Evolutionary conservation across 2,113 vertebrate species (phyloP), one percentile per base, ranked within the genome.

Genomic region (Scophthalmus maximus): DNA sequence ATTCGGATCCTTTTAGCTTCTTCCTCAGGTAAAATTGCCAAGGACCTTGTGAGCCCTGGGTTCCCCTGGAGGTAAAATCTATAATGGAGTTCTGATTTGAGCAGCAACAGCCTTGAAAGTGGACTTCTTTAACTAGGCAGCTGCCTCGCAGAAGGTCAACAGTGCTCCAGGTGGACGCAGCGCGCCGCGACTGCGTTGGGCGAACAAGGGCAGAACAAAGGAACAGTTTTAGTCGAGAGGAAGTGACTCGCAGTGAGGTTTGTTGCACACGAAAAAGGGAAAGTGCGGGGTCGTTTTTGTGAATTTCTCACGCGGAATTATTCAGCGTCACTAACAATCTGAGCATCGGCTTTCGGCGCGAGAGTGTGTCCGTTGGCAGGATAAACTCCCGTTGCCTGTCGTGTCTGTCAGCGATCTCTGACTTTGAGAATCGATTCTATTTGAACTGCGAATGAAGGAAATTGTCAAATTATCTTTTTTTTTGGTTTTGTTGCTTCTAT

Each of bases 1-100:
- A 90, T 79, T 87, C 87, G 77, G 83, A 91, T 91, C 89, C 93
- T 94, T 93, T 93, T 92, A 93, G 90, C 90, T 94, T 93, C 90
- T 92, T 93, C 92, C 90, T 90, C 91, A 93, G 91, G 90, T 93
- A 93, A 93, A 92, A 93, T 92, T 94, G 93, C 88, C 88, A 93
- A 93, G 90, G 91, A 92, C 90, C 92, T 93, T 91, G 90, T 89
- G 88, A 92, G 89, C 86, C 89, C 89, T 82, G 14, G 81, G 86
- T 92, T 91, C 90, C 89, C 91, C 91, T 83, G 86, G 88, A 93
- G 93, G 92, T 93, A 93, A 94, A 93, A 92, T 93, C 92, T 89
- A 93, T 92, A 93, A 92, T 92, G 88, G 88, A 90, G 88, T 92
- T 93, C 93, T 88, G 88, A 92, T 92, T 91, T 72, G 76, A 90